Evolutionary conservation across 2,113 vertebrate species (phyloP).

Genomic region (Gadus chalcogrammus): DNA sequence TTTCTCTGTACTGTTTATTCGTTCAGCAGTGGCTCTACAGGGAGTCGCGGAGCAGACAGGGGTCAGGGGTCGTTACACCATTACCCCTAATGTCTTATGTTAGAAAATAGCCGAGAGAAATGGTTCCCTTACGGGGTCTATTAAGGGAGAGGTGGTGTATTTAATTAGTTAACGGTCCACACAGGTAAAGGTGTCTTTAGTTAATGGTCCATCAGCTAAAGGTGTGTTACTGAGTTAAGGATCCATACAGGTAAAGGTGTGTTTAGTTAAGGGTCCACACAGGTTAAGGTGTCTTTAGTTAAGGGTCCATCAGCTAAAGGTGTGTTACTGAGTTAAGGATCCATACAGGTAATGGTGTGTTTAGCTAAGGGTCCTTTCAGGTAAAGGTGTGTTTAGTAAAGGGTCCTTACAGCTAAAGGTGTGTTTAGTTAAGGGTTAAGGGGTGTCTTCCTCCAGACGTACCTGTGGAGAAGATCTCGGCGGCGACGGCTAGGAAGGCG

Average conservation of each 20-base stretch:
- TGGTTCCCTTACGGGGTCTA: no score
- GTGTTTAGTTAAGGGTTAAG: not conserved
- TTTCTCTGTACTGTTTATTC: no score
- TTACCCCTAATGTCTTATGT: no score
- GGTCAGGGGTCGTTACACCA: not conserved
- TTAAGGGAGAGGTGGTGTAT: not conserved
- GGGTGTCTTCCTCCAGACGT: slow-evolving; percentile 15
- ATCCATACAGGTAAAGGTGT: not conserved
- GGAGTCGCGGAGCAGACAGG: no score
- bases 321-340: not conserved
- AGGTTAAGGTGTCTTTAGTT: not conserved
- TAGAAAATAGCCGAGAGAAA: no score
- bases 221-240: no score
- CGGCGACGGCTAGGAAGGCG: slow-evolving; percentile 90
- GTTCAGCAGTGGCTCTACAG: no score
- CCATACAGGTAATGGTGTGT: not conserved
- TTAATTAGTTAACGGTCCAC: not conserved
- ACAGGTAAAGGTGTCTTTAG: not conserved
- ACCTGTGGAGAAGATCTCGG: slow-evolving; percentile 94
- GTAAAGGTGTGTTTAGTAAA: not conserved
- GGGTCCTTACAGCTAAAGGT: not conserved
- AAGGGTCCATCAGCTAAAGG: not conserved
- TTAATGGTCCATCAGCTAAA: not conserved
- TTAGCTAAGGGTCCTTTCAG: not conserved
- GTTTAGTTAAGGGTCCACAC: no score